Base-by-base conservation (phyloP, 2,797 vertebrate genomes). In the Sciaenops ocellatus region DNA sequence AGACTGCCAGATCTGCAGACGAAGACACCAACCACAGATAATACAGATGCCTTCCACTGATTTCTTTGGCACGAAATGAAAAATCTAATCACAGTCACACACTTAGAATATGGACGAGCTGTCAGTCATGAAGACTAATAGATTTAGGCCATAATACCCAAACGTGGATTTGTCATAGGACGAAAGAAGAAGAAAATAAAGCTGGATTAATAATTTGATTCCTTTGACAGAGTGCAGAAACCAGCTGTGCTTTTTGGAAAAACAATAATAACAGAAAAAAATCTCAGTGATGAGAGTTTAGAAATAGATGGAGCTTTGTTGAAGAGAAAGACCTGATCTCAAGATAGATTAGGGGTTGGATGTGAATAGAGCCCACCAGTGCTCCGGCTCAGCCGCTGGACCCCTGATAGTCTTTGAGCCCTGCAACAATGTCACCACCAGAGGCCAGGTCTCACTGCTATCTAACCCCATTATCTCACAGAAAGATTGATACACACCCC, bases 401-500 rank as follows among this genome's bases (percentile, higher is more conserved):
- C 87, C 95, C 94, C 94, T 91, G 90, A 93, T 93, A 93, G 91
- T 92, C 94, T 94, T 96, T 97, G 95, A 96, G 95, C 93, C 79
- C 80, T 82, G 80, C 88, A 81, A 97, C 96, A 97, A 96, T 96
- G 95, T 96, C 96, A 90, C 96, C 95, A 95, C 95, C 96, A 96
- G 96, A 96, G 95, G 91, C 95, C 94, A 22, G 94, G 93, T 92
- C 95, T 95, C 94, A 89, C 91, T 94, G 95, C 93, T 95, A 95
- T 95, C 96, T 96, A 95, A 95, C 94, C 91, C 94, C 94, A 96
- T 96, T 95, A 96, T 96, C 90, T 95, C 93, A 73, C 62, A 91
- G 93, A 95, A 94, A 95, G 94, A 95, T 94, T 93, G 92, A 93
- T 90, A 93, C 89, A 87, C 89, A 89, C 94, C 93, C 94, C 93